phyloP scores from a whole-genome alignment of 2,113 vertebrate genomes.

The Esox niger region DNA sequence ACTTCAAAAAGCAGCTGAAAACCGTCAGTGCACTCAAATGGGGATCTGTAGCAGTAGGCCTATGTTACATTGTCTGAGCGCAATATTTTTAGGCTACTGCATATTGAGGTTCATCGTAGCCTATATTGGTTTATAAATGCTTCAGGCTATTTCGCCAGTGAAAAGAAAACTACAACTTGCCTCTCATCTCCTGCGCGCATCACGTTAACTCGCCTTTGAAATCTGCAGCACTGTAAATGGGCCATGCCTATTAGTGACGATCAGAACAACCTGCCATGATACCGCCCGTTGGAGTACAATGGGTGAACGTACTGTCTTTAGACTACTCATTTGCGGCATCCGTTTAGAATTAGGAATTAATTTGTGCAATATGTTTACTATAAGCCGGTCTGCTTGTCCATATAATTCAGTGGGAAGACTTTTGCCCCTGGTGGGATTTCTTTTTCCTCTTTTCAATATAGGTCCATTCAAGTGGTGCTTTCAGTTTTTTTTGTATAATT shows the following conservation, averaged over 20 bases:
- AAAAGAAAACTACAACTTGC: conserved; percentile 1
- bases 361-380: background rate
- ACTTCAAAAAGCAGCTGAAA: background rate
- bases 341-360: background rate
- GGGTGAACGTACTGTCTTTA: background rate
- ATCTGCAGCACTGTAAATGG: background rate
- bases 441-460: background rate
- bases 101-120: conserved; percentile 3
- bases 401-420: background rate
- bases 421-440: background rate
- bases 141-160: background rate
- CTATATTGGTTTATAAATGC: conserved; percentile 3
- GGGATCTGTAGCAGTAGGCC: background rate
- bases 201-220: conserved; percentile 11
- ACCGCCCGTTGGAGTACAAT: background rate
- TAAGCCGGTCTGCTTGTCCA: background rate
- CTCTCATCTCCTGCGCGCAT: conserved; percentile 15
- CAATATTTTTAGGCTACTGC: background rate
- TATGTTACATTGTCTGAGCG: background rate
- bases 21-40: background rate
- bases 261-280: conserved; percentile 16
- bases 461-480: background rate
- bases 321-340: background rate
- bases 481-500: conserved; percentile 6
- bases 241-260: background rate